Base-by-base conservation (phyloP, 1,140 invertebrate genomes). In the Asobara japonica region DNA sequence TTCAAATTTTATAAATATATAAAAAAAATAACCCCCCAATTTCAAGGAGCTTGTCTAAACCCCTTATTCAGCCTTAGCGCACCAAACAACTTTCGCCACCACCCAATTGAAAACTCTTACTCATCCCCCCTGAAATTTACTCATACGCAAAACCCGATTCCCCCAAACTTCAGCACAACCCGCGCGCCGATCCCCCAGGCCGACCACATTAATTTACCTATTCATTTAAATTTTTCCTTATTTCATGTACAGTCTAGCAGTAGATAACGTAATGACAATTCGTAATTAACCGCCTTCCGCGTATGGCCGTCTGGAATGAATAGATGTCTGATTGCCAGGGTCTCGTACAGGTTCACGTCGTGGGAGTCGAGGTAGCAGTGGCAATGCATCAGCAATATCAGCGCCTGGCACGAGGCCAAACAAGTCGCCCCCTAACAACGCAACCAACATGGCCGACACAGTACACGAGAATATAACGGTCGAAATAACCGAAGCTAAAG, bases 331-430 rank as follows among this genome's bases (percentile, higher is more conserved):
- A 81, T 89, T 89, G 78, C 83, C 88, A 92, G 92, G 91, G 61
- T 92, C 91, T 76, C 89, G 90, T 66, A 86, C 87, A 90, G 92
- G 91, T 71, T 92, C 91, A 71, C 87, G 91, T 65, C 88, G 91
- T 64, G 91, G 91, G 64, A 92, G 91, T 66, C 89, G 90, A 77
- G 90, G 90, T 5, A 93, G 92, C 82, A 92, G 90, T 64, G 86
- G 86, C 73, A 92, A 90, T 69, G 89, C 90, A 66, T 92, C 91
- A 2, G 90, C 89, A 0, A 86, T 88, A 3, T 91, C 91, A 8
- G 91, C 89, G 0, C 86, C 88, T 2, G 91, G 91, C 3, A 84
- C 80, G 67, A 87, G 87, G 73, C 88, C 88, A 60, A 89, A 88
- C 77, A 90, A 88, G 76, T 88, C 89, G n/a, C 83, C 83, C 30